Percentiles rank a stretch among this genome's conserved stretches.
phyloP scores from a whole-genome alignment of 1,140 invertebrate species.

The Holcopasites calliopsidis region DNA sequence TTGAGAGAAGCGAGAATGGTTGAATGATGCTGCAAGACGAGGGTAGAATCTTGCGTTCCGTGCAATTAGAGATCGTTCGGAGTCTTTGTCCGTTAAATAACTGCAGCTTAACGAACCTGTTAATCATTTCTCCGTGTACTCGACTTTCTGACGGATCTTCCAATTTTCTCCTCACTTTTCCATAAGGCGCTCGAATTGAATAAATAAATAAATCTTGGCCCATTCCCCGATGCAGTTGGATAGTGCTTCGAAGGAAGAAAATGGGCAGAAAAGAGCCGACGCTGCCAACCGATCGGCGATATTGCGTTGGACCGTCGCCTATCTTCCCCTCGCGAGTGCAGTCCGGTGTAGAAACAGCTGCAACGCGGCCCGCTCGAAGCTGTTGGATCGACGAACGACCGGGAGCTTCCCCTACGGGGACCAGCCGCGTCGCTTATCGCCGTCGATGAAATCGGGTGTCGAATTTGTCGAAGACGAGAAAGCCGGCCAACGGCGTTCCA shows the following conservation, averaged over 20 bases:
- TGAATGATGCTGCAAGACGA: background rate
- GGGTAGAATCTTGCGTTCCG: background rate
- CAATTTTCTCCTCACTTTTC: background rate
- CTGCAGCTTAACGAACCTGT: no score
- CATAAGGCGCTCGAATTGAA: background rate
- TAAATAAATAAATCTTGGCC: slow-evolving; percentile 10
- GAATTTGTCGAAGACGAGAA: slow-evolving; percentile 31
- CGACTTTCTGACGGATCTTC: background rate
- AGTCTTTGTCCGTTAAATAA: background rate
- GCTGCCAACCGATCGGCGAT: slow-evolving; percentile 3
- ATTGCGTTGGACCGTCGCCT: slow-evolving; percentile 22
- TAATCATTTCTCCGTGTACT: no score
- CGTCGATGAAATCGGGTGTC: slow-evolving; percentile 22
- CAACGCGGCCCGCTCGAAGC: background rate
- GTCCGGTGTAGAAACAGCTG: background rate
- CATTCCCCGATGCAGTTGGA: background rate
- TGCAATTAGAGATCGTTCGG: slow-evolving; percentile 25
- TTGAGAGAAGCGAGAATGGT: background rate
- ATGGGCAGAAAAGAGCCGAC: slow-evolving; percentile 23
- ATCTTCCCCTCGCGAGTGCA: background rate
- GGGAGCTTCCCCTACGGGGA: background rate
- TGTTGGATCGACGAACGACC: background rate
- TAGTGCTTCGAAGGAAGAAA: no score
- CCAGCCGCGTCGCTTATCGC: slow-evolving; percentile 12
- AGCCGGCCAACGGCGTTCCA: no score